These are phyloP conservation scores for Mormoops blainvillei DNA, from an alignment of 2,113 vertebrate genomes.

Conservation along the genomic window DNA sequence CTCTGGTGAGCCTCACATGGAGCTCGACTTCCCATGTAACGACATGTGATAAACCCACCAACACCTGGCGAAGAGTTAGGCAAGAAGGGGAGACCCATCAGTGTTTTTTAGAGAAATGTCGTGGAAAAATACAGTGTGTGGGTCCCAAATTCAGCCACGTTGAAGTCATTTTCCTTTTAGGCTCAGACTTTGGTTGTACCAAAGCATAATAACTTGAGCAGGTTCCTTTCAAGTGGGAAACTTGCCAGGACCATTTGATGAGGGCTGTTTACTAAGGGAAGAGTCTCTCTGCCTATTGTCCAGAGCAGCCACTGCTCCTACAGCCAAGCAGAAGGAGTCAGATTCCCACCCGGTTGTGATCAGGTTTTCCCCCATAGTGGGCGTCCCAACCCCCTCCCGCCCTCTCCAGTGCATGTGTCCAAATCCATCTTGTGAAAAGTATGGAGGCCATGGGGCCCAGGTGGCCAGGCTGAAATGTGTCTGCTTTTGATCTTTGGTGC, in stretches of 20 bases:
- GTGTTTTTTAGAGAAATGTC: not conserved
- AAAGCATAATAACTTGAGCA: not conserved
- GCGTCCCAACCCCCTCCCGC: not conserved
- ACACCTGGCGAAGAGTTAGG: not conserved
- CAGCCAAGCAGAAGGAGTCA: not conserved
- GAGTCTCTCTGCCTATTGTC: not conserved
- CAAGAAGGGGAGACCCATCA: not conserved
- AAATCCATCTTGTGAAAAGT: slow-evolving; percentile 42
- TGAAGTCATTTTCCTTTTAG: not conserved
- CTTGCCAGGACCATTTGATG: not conserved
- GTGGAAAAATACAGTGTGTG: not conserved
- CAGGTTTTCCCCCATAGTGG: not conserved
- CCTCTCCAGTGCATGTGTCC: slow-evolving; percentile 50
- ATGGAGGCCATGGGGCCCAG: not conserved
- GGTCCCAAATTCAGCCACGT: not conserved
- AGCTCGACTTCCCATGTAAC: not conserved
- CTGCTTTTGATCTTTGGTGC: slow-evolving; percentile 37
- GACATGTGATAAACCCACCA: not conserved
- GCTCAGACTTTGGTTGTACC: not conserved
- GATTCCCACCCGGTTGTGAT: not conserved
- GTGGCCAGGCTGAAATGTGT: slow-evolving; percentile 48
- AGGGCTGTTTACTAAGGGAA: not conserved
- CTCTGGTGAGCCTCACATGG: not conserved
- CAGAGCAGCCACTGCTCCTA: not conserved
- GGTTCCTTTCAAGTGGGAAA: slow-evolving; percentile 17